A percentile compares a stretch with the other conserved stretches of the same genome.
Conservation (phyloP, 2,888 invertebrate genomes). For the Seira ritae region DNA sequence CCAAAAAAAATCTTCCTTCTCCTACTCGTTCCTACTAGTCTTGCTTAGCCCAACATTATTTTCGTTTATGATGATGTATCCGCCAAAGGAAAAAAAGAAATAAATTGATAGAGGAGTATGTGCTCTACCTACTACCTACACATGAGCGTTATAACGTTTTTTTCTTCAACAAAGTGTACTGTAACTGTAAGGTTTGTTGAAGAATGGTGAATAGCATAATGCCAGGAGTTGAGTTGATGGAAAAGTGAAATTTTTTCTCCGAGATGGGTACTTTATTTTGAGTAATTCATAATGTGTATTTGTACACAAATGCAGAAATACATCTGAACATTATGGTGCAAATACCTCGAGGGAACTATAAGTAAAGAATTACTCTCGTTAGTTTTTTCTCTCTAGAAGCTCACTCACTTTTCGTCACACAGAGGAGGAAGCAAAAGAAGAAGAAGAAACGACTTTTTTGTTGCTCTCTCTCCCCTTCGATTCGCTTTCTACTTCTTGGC, state of each 20-base stretch:
- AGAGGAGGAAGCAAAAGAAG: not conserved
- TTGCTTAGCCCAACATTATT: not conserved
- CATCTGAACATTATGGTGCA: slow-evolving; percentile 51
- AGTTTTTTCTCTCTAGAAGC: slow-evolving; percentile 41
- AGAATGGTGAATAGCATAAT: not conserved
- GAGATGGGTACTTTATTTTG: slow-evolving; percentile 36
- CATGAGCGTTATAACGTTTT: not conserved
- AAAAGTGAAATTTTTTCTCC: not conserved
- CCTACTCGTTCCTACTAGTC: too few relatives aligned
- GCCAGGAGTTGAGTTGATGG: not conserved
- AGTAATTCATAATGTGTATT: slow-evolving; percentile 54
- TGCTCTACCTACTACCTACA: not conserved
- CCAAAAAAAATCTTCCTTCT: not conserved
- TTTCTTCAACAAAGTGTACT: not conserved
- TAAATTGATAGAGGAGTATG: not conserved
- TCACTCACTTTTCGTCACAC: slow-evolving; percentile 34
- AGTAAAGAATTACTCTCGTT: slow-evolving; percentile 64
- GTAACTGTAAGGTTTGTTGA: not conserved
- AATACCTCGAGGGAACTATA: slow-evolving; percentile 65
- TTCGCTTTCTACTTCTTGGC: not conserved
- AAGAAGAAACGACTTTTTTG: not conserved
- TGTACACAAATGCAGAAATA: slow-evolving; percentile 35
- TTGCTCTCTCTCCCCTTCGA: not conserved
- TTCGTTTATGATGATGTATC: slow-evolving; percentile 7
- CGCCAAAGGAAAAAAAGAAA: not conserved